Conservation (phyloP, 2,888 invertebrate genomes). For the Acrocera orbiculus region DNA sequence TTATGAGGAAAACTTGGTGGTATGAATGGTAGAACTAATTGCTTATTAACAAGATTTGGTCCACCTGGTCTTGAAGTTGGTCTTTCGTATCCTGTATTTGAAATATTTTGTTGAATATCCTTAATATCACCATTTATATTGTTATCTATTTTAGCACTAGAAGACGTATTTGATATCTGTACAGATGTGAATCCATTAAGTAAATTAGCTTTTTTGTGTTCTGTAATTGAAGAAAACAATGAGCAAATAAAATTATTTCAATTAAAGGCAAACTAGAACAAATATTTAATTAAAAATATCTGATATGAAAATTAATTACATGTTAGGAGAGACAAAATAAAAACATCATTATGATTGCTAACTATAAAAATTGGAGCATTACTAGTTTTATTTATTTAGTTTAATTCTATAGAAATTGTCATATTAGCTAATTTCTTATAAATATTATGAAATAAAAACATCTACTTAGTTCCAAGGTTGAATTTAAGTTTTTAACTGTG, state of each 20-base stretch:
- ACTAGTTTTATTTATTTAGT: too few relatives aligned
- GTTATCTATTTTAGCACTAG: constrained; percentile 1
- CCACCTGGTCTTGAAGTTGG: constrained; percentile 23
- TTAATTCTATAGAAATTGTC: too few relatives aligned
- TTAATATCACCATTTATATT: constrained; percentile 22
- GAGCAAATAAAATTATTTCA: background rate
- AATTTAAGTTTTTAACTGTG: too few relatives aligned
- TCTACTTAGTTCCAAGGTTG: too few relatives aligned
- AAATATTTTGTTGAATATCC: constrained; percentile 25
- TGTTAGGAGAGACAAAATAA: too few relatives aligned
- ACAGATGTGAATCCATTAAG: constrained; percentile 24
- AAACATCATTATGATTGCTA: too few relatives aligned
- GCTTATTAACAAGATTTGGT: constrained; percentile 63
- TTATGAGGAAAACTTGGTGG: constrained; percentile 73
- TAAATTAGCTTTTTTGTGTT: constrained; percentile 34
- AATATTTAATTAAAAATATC: constrained; percentile 2
- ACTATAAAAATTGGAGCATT: too few relatives aligned
- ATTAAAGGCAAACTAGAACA: background rate
- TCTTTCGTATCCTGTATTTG: constrained; percentile 14
- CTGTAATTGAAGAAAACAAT: constrained; percentile 29
- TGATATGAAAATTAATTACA: background rate
- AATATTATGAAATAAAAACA: too few relatives aligned
- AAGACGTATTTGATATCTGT: constrained; percentile 1
- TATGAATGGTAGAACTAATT: constrained; percentile 73
- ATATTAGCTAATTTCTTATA: too few relatives aligned